Evolutionary conservation across 2,888 invertebrate genomes (phyloP).

Genomic region (Meteorus cinctellus): DNA sequence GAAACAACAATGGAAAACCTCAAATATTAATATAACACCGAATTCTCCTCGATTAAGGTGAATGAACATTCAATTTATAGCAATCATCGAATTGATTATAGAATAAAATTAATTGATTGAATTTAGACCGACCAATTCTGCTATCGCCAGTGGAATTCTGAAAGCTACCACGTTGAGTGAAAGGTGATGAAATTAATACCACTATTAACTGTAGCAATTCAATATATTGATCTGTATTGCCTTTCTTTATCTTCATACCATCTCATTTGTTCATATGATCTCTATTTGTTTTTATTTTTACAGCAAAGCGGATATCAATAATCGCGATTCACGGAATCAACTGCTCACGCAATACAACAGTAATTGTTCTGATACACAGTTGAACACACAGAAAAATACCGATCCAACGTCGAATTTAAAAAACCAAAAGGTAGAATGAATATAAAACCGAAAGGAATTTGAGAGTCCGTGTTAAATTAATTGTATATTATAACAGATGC

Average conservation of each 20-base stretch:
- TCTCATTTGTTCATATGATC: background rate
- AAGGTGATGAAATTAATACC: conserved; percentile 32
- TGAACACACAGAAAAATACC: conserved; percentile 66
- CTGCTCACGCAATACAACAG: conserved; percentile 64
- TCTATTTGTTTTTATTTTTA: background rate
- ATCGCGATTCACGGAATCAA: conserved; percentile 59
- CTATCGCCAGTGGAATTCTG: background rate
- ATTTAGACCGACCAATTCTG: conserved; percentile 12
- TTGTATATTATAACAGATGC: conserved; percentile 43
- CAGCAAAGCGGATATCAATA: conserved; percentile 24
- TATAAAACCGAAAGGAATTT: background rate
- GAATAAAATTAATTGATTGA: background rate
- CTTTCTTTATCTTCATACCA: background rate
- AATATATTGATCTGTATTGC: background rate
- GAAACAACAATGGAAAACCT: conserved; percentile 4
- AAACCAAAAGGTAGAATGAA: conserved; percentile 56
- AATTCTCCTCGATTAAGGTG: conserved; percentile 30
- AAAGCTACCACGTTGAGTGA: conserved; percentile 31
- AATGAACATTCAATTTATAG: background rate
- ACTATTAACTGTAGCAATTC: background rate
- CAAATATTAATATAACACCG: conserved; percentile 6
- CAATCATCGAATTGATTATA: background rate
- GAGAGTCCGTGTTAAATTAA: background rate
- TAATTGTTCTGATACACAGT: conserved; percentile 62
- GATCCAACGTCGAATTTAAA: conserved; percentile 57